phyloP scores from a whole-genome alignment of 1,140 invertebrate genomes.

The Popillia japonica region DNA sequence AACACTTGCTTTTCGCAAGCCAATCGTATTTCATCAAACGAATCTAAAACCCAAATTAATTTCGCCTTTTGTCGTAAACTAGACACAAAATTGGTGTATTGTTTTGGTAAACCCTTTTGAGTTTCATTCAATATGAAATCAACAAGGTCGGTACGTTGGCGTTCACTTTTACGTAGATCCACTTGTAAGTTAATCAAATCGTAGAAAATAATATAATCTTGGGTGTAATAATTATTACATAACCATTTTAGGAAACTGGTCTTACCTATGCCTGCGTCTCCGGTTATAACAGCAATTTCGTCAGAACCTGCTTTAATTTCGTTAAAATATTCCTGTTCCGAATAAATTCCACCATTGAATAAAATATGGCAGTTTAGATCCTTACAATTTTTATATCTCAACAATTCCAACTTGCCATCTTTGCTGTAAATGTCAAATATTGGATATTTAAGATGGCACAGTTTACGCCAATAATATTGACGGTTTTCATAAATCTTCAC shows the following conservation, averaged over 20 bases:
- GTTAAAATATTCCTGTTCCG: background rate
- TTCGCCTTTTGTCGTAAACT: background rate
- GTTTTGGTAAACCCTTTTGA: background rate
- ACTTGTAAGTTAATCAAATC: background rate
- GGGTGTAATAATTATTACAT: background rate
- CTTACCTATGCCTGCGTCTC: background rate
- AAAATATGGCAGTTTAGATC: background rate
- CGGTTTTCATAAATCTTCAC: background rate
- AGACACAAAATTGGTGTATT: background rate
- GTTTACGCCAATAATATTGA: background rate
- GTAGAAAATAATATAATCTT: background rate
- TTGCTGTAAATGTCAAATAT: background rate
- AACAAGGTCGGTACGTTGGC: background rate
- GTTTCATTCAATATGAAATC: background rate
- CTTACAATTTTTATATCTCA: background rate
- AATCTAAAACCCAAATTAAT: background rate
- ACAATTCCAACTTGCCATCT: background rate
- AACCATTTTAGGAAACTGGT: background rate
- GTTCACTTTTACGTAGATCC: background rate
- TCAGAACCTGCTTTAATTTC: background rate
- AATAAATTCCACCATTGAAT: background rate
- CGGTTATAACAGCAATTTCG: background rate
- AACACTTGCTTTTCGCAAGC: background rate
- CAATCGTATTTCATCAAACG: background rate
- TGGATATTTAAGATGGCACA: background rate